Conservation (phyloP, 92 coral and sea anemone species). For the Parazoanthus darwini region DNA sequence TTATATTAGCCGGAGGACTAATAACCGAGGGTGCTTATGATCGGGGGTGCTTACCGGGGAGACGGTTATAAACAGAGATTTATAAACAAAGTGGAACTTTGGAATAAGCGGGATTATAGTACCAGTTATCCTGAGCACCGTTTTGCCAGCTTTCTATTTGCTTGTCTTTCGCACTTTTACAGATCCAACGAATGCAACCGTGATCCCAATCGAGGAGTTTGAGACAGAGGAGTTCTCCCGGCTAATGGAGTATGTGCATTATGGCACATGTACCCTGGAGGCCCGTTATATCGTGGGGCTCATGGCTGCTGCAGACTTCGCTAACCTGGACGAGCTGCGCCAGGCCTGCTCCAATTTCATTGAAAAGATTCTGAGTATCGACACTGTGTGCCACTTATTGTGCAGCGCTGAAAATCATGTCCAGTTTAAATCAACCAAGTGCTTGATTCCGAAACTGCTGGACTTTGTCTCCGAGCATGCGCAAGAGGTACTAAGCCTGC, state of each 20-base stretch:
- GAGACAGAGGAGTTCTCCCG: conserved; percentile 64
- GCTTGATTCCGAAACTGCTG: conserved; percentile 60
- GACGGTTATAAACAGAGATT: too few species aligned
- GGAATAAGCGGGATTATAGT: too few species aligned
- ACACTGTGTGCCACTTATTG: conserved; percentile 54
- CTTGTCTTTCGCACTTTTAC: background rate
- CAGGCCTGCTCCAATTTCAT: conserved; percentile 50
- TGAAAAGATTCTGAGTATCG: conserved; percentile 48
- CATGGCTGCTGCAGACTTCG: conserved; percentile 59
- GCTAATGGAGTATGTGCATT: conserved; percentile 64
- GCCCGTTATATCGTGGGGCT: conserved; percentile 62
- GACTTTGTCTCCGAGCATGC: conserved; percentile 65
- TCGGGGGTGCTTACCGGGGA: too few species aligned
- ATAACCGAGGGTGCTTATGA: too few species aligned
- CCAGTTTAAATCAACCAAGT: conserved; percentile 60
- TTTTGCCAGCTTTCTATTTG: background rate
- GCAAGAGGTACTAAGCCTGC: conserved; percentile 53
- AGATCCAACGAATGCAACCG: conserved; percentile 29
- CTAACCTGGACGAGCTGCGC: conserved; percentile 60
- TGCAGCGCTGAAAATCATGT: conserved; percentile 59
- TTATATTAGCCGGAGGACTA: too few species aligned
- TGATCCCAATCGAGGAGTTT: conserved; percentile 57
- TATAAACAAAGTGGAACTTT: too few species aligned
- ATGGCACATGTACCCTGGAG: conserved; percentile 55
- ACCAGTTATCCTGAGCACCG: too few species aligned